These are phyloP conservation scores for Phoxinus dragarum DNA, from an alignment of 2,797 vertebrate genomes.

Conservation along the genomic window DNA sequence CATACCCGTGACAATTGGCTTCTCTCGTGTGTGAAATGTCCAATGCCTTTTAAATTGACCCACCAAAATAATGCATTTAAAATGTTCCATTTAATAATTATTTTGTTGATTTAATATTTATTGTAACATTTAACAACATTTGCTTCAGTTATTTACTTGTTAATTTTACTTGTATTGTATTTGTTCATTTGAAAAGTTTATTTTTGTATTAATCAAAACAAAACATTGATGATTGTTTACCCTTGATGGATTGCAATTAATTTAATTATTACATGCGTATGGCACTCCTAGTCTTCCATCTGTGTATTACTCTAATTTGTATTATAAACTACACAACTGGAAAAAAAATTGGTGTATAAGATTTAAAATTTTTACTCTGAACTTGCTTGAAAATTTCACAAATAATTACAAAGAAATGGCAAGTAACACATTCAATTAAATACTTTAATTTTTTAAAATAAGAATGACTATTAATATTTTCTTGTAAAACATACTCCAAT, in stretches of 20 bases:
- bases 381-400: neutral
- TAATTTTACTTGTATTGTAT: too few species aligned
- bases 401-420: neutral
- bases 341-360: neutral
- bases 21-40: neutral
- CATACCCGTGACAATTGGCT: too few species aligned
- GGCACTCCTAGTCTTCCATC: neutral
- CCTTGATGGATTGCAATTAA: neutral
- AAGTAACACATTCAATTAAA: neutral
- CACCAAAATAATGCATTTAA: neutral
- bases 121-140: neutral
- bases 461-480: neutral
- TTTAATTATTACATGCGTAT: neutral
- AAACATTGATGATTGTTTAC: neutral
- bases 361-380: neutral
- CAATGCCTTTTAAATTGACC: neutral
- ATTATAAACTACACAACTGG: neutral
- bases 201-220: neutral
- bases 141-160: neutral
- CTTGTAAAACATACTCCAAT: neutral
- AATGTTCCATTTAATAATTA: neutral
- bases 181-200: neutral
- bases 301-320: neutral
- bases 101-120: neutral
- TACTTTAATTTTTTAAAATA: too few species aligned